Conservation (phyloP, 2,113 vertebrate species). For the Oreochromis spilurus region DNA sequence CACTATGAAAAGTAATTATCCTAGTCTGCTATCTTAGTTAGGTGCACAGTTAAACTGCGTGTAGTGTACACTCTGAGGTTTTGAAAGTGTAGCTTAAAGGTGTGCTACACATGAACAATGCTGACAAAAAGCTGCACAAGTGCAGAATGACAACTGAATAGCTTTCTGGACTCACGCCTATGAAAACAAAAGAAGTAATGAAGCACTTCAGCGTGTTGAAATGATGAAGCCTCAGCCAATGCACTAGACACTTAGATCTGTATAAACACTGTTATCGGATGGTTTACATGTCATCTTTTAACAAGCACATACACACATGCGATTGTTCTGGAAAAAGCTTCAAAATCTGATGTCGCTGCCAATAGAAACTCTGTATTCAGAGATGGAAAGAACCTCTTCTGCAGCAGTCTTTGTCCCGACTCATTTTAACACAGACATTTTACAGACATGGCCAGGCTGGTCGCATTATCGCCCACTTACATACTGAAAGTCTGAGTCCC, state of each 20-base stretch:
- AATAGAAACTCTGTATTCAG: background rate
- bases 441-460: background rate
- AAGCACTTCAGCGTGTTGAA: background rate
- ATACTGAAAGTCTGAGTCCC: slow-evolving; percentile 34
- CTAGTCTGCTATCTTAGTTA: background rate
- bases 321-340: background rate
- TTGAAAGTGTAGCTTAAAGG: background rate
- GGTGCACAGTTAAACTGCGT: background rate
- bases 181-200: background rate
- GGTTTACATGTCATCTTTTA: background rate
- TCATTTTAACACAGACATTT: background rate
- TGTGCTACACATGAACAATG: background rate
- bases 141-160: background rate
- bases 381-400: background rate
- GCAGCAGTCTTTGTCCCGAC: background rate
- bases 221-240: background rate
- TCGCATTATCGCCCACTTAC: slow-evolving; percentile 39
- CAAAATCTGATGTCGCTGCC: background rate
- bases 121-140: background rate
- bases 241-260: background rate
- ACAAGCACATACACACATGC: background rate
- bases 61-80: background rate
- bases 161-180: background rate
- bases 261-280: background rate
- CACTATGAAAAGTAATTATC: background rate